Evolutionary conservation across 2,888 invertebrate species (phyloP), one percentile per base, ranked within the genome.

Genomic region (Aelia acuminata): DNA sequence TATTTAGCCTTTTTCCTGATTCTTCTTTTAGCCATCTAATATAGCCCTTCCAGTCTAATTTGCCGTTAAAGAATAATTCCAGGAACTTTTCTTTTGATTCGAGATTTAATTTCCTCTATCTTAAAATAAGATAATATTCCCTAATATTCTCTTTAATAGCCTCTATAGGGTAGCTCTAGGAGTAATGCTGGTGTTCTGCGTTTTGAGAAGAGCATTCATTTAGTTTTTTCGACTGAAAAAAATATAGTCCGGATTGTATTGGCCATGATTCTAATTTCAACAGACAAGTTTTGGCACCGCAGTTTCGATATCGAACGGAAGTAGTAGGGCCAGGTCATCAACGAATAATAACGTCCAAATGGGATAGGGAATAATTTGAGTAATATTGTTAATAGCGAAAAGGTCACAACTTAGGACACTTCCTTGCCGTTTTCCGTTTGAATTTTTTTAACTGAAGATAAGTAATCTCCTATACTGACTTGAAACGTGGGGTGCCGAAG

Each of bases 381-480:
- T n/a, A 18, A 84, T 22, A 47, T n/a, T 39, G 4, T 87, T 87
- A 15, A 84, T 47, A 8, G 80, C 87, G 26, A 84, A 84, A 11
- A 87, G 20, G n/a, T 7, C 84, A 80, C n/a, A 49, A n/a, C 87
- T 87, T 2, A 84, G 48, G 8, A 87, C 87, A 84, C 80, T 47
- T 39, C 87, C 84, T 35, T 87, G 87, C 1, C 80, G 87, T 26
- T 80, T 53, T 87, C 48, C 48, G 48, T 13, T 48, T 2, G 15
- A 18, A 48, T 49, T n/a, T n/a, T 3, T 13, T 50, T 47, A 3
- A 35, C 26, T 18, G 26, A 15, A 15, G 87, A 75, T 49, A 43
- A 11, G n/a, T 22, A 2, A 47, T 10, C 39, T 15, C 75, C 87
- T 31, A 43, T 15, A 35, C 75, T 26, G 3, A 87, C 75, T n/a